Evolutionary conservation across 2,113 vertebrate species (phyloP), one percentile per base, ranked within the genome.

Genomic region (Ictidomys tridecemlineatus): DNA sequence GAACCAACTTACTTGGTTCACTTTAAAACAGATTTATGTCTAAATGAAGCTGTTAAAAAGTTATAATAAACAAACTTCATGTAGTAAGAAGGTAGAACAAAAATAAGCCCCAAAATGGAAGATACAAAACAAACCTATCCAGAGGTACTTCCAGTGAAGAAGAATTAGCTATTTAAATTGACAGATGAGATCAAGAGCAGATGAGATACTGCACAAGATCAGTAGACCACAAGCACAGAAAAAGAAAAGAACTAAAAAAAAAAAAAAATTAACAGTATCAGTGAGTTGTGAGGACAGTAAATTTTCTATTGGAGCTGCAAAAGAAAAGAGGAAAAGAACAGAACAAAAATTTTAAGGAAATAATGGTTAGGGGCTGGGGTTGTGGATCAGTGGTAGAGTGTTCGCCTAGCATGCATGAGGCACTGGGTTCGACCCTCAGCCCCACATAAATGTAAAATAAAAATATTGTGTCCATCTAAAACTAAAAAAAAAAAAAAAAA

Each of bases 31-130:
- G 80, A 69, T 76, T 85, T 30, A 93, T 48, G 18, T 51, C 32
- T 78, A 72, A 94, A 92, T 77, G 89, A 58, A 58, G 56, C 56
- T 58, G 56, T 58, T 58, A 37, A 67, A 67, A 92, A 93, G 34
- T 67, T 74, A 61, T 76, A 69, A 83, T 24, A 70, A 76, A 86
- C 34, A 87, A 51, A 76, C 5, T 72, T 20, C 32, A 77, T 34
- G 51, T 12, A 67, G 4, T 42, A 87, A 58, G 65, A 85, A 96
- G 17, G 20, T 24, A 78, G 77, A 63, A 20, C 28, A 85, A 79
- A 45, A 45, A 10, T 20, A 8, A 76, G 61, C 34, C 13, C 73
- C 42, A 42, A 95, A 88, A 85, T 34, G 48, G 34, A 12, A 93
- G 69, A 65, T 5, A 82, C 16, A 67, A 73, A 85, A 48, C 10